Evolutionary conservation across 2,888 invertebrate genomes (phyloP), one percentile per base, ranked within the genome.

Genomic region (Lottia scabra): DNA sequence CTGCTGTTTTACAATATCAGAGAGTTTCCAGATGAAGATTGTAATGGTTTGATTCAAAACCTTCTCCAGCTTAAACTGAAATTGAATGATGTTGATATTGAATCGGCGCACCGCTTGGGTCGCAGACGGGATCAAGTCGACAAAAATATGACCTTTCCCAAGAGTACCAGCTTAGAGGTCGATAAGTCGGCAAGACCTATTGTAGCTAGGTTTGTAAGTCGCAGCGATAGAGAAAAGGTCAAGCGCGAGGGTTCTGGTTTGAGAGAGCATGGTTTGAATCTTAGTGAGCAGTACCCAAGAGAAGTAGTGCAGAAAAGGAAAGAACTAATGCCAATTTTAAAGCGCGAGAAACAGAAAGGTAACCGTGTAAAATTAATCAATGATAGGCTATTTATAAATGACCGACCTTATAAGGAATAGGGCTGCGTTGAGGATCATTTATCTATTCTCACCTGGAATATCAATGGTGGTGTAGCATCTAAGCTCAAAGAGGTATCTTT

Each of bases 321-420:
- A 19, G 48, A 48, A 48, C 19, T 48, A 48, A 16, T 48, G 19
- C 48, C 48, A 48, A 19, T 48, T 16, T 48, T 48, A 8, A 48
- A 48, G 15, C 48, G 48, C 4, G 48, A 48, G 48, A 48, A 48
- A 19, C n/a, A 16, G 16, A 48, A 19, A 48, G 48, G 48, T 48
- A 15, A 48, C 48, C 15, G n/a, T n/a, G 48, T 48, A 15, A n/a
- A 48, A 15, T 48, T 48, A n/a, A 48, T 48, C 48, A 48, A 48
- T n/a, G 48, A 48, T 48, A 48, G n/a, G n/a, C 48, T 48, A 48
- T 48, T 48, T n/a, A 48, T 48, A n/a, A 48, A 48, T 48, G 48
- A 48, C n/a, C 15, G 15, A 48, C 30, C 30, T 30, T 30, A 30
- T 30, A 30, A 30, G 30, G 30, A 30, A 30, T 30, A 30, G 30